phyloP scores from a whole-genome alignment of 2,113 vertebrate genomes.

The Cavia porcellus region DNA sequence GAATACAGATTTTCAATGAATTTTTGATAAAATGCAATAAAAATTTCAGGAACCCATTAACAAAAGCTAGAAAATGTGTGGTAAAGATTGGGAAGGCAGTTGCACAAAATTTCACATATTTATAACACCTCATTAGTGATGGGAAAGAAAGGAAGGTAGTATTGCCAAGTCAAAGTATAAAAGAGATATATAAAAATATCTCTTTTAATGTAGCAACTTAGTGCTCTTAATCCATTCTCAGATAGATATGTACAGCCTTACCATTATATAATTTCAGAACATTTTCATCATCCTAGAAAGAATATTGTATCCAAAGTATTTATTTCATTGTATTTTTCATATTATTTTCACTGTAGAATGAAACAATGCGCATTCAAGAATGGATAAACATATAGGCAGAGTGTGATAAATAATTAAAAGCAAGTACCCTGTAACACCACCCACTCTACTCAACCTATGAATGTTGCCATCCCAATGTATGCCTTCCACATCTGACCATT shows the following conservation, averaged over 20 bases:
- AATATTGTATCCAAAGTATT: background rate
- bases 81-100: background rate
- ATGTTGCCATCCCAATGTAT: background rate
- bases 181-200: background rate
- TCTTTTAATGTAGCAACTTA: background rate
- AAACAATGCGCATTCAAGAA: background rate
- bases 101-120: background rate
- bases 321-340: background rate
- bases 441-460: background rate
- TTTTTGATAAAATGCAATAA: background rate
- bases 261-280: background rate
- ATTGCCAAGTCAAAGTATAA: background rate
- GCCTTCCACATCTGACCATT: background rate
- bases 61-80: background rate
- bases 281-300: too few relatives aligned
- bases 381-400: background rate
- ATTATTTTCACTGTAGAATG: conserved; percentile 23
- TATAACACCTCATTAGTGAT: background rate
- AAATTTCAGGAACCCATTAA: background rate
- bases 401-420: background rate
- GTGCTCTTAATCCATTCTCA: background rate
- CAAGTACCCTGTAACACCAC: background rate
- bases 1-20: background rate
- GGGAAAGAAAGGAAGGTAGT: background rate
- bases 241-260: background rate